Evolutionary conservation across 2,797 vertebrate genomes (phyloP), one percentile per base, ranked within the genome.

Genomic region (Darevskia nairensis): DNA sequence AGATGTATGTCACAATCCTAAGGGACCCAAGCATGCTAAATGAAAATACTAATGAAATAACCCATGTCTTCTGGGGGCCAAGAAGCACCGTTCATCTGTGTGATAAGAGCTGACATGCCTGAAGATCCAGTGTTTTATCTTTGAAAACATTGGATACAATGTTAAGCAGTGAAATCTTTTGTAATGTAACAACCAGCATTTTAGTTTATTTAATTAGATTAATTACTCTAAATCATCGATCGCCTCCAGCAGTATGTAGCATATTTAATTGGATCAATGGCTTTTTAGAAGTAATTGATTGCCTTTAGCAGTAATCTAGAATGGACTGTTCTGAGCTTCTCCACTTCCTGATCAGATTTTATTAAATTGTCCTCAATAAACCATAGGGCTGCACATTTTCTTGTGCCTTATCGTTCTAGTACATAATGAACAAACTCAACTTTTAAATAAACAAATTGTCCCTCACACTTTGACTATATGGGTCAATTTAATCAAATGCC

Each of bases 121-220:
- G 50, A 41, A n/a, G 50, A 80, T 35, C 50, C 44, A 69, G 69
- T 32, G 46, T 86, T 79, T 71, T 86, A 55, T 71, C 32, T 86
- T 78, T 69, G 19, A 35, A 81, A 68, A 75, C 80, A 19, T 46
- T 87, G 46, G 64, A 17, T 75, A 76, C 59, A 76, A 27, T 50
- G 80, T 76, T 76, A 8, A 82, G 21, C 29, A 66, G 11, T 35
- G 44, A 59, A 77, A 59, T 29, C 44, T 50, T 82, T 77, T 83
- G 64, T 41, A 83, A 84, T 59, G 44, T 79, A 61, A 79, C 68
- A n/a, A 19, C 76, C 50, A 32, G 13, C 23, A n/a, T 25, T 87
- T 87, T 75, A 74, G 39, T 71, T 74, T 84, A 86, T 88, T 91
- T 91, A 80, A 87, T 90, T 59, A 50, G 80, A 84, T 50, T 86